Evolutionary conservation across 2,113 vertebrate genomes (phyloP).

Genomic region (Malurus cyaneus): DNA sequence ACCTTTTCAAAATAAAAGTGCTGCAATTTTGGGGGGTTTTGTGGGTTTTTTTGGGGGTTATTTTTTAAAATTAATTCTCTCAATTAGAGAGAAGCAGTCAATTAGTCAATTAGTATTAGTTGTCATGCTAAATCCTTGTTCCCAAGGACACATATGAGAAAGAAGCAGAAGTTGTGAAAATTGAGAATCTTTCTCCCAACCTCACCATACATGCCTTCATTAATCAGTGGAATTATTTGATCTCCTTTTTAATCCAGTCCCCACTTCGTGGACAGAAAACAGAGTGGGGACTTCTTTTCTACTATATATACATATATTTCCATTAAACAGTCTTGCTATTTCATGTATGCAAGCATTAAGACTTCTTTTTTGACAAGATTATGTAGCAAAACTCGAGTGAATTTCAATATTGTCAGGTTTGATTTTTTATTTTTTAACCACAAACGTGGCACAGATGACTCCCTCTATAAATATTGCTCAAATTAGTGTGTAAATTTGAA

Average conservation of each 20-base stretch:
- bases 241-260: not conserved
- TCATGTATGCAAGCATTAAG: not conserved
- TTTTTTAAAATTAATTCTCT: no score
- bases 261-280: not conserved
- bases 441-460: not conserved
- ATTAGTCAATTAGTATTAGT: no score
- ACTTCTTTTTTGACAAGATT: not conserved
- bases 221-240: not conserved
- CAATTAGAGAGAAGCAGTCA: no score
- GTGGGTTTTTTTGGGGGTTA: no score
- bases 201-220: not conserved
- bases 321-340: not conserved
- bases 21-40: no score
- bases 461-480: not conserved
- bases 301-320: not conserved
- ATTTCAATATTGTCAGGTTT: not conserved
- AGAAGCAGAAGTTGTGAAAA: no score
- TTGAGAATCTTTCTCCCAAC: not conserved
- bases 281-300: not conserved
- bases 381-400: not conserved
- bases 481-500: constrained; percentile 11
- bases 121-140: not conserved
- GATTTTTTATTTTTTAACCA: constrained; percentile 6
- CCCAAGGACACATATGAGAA: not conserved
- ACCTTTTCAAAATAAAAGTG: not conserved